phyloP scores from a whole-genome alignment of 2,888 invertebrate genomes.

The Acrobasis repandana region DNA sequence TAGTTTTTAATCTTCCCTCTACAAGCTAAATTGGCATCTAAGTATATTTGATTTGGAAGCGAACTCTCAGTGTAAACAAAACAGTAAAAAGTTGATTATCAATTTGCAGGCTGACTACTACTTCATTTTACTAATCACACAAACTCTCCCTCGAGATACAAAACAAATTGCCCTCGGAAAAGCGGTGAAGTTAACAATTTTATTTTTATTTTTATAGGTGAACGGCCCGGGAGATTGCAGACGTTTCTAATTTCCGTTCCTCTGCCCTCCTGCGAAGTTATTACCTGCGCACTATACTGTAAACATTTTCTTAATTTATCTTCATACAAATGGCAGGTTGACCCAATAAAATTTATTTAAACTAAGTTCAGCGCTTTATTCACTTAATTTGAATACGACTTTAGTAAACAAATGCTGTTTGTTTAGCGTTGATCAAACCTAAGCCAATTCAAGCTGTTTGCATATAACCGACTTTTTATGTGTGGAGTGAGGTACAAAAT shows the following conservation, averaged over 20 bases:
- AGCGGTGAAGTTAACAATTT: neutral
- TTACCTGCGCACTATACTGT: slow-evolving; percentile 53
- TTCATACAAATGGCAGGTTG: slow-evolving; percentile 10
- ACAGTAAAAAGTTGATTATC: too few relatives aligned
- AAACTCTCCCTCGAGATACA: neutral
- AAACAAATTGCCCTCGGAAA: neutral
- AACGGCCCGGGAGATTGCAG: slow-evolving; percentile 40
- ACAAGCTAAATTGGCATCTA: too few relatives aligned
- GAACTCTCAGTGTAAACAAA: too few relatives aligned
- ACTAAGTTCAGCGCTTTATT: slow-evolving; percentile 14
- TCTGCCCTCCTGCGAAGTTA: slow-evolving; percentile 45
- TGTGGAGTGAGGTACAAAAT: too few relatives aligned
- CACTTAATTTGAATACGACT: slow-evolving; percentile 4
- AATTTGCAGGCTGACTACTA: too few relatives aligned
- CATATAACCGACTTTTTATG: too few relatives aligned
- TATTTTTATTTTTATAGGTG: neutral
- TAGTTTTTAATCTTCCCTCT: too few relatives aligned
- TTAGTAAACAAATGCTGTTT: neutral
- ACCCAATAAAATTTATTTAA: slow-evolving; percentile 10
- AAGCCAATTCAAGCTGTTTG: too few relatives aligned
- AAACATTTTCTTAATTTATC: slow-evolving; percentile 43
- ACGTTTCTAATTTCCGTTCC: slow-evolving; percentile 63
- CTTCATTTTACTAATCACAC: neutral
- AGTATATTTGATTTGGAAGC: too few relatives aligned
- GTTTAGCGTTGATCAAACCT: neutral